These are phyloP conservation scores for Camponotus floridanus DNA, from an alignment of 1,140 invertebrate species.

Conservation along the genomic window DNA sequence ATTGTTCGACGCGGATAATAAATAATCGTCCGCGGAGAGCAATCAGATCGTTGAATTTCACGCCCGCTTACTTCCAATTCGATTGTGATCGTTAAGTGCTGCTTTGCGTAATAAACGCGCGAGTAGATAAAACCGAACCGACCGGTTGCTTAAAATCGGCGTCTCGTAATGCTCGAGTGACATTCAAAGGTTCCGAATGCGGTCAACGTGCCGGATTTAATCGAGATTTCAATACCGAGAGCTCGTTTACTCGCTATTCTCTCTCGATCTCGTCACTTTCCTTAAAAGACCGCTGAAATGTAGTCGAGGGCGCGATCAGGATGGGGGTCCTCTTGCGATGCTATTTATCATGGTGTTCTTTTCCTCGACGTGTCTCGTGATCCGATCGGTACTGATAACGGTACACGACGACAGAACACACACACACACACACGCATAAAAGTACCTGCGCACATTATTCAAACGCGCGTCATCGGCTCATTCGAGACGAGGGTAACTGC, in stretches of 20 bases:
- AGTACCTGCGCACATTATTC: constrained; percentile 52
- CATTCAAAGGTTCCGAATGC: constrained; percentile 54
- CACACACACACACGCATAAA: constrained; percentile 38
- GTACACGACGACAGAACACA: constrained; percentile 53
- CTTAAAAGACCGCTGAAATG: constrained; percentile 74
- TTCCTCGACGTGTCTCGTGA: constrained; percentile 63
- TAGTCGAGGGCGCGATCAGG: constrained; percentile 19
- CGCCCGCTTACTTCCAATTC: constrained; percentile 15
- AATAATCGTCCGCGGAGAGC: neutral
- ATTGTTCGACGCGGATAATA: constrained; percentile 21
- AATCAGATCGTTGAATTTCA: constrained; percentile 30
- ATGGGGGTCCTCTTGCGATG: constrained; percentile 34
- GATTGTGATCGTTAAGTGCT: constrained; percentile 30
- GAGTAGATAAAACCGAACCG: constrained; percentile 50
- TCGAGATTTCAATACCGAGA: constrained; percentile 64
- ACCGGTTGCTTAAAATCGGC: constrained; percentile 18
- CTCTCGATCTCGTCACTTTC: constrained; percentile 69
- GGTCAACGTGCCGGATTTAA: constrained; percentile 55
- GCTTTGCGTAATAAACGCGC: constrained; percentile 52
- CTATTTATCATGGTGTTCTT: constrained; percentile 69
- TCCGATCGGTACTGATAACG: constrained; percentile 72
- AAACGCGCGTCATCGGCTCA: constrained; percentile 42
- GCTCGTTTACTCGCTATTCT: constrained; percentile 65
- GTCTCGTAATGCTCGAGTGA: constrained; percentile 54
- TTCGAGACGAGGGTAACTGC: neutral